Evolutionary conservation across 2,113 vertebrate genomes (phyloP).

Genomic region (Microtus oregoni): DNA sequence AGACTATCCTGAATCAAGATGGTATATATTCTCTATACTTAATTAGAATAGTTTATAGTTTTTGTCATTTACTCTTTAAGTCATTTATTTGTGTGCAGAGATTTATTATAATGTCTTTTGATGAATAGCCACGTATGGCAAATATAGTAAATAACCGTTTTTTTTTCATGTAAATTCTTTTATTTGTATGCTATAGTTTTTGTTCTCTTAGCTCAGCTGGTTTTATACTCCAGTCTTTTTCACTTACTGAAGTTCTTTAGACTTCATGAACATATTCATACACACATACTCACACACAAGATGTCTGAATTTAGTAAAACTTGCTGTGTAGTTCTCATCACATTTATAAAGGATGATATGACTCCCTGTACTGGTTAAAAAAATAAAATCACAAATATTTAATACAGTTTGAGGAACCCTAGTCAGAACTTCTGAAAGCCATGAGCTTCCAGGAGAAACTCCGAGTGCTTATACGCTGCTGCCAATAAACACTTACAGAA

Average conservation of each 20-base stretch:
- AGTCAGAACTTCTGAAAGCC: neutral
- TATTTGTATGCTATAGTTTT: slow-evolving; percentile 43
- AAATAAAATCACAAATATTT: slow-evolving; percentile 5
- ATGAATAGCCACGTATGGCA: slow-evolving; percentile 41
- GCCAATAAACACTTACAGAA: neutral
- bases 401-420: neutral
- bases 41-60: neutral
- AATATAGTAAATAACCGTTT: slow-evolving; percentile 35
- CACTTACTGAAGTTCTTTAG: neutral
- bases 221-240: neutral
- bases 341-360: slow-evolving; percentile 21
- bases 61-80: slow-evolving; percentile 43
- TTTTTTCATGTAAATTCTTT: neutral
- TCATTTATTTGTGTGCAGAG: neutral
- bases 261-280: neutral
- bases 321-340: slow-evolving; percentile 35
- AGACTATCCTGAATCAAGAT: slow-evolving; percentile 17
- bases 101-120: slow-evolving; percentile 43
- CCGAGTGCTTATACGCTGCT: neutral
- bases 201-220: slow-evolving; percentile 16
- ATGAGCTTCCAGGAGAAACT: neutral
- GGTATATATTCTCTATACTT: slow-evolving; percentile 22
- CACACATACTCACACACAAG: neutral
- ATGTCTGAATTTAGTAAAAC: slow-evolving; percentile 50
- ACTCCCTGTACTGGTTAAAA: slow-evolving; percentile 27